Base-by-base conservation (phyloP, 2,888 invertebrate genomes). In the Polydrusus pterygomalis region DNA sequence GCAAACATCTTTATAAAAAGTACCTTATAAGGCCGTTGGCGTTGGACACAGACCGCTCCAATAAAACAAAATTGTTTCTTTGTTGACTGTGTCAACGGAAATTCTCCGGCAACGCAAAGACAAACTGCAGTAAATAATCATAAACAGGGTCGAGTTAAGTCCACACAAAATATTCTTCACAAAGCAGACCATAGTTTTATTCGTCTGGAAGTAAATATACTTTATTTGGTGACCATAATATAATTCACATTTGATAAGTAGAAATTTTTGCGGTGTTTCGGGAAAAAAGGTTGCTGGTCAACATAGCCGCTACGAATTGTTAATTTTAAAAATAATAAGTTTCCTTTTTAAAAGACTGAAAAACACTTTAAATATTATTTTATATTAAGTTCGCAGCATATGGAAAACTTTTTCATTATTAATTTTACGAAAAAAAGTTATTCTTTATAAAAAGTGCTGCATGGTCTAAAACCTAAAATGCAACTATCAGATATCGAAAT, bases 61-160 rank as follows among this genome's bases (percentile, higher is more conserved):
- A 70, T 70, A 70, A 70, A 70, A 63, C 34, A 30, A 70, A 54
- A 54, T 65, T 77, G 77, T 79, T 77, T 79, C 76, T 70, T 78
- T 83, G 83, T 83, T 83, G 81, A 83, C 82, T 76, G 71, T 80
- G 79, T 77, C 78, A 80, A 82, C 83, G 83, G 83, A 83, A 83
- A 83, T 81, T 79, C 79, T 77, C 79, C 73, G 77, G 78, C 78
- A 80, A 80, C 71, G 78, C 45, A 63, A 49, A 38, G 18, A 38
- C 80, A 80, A 80, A 80, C 80, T 79, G 81, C 81, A 80, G 81
- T 83, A 83, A 83, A 83, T 82, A 81, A 81, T 78, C 82, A 83
- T 82, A 82, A 83, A 82, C 78, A 80, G 80, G 78, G 78, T 70
- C 79, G 78, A 75, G 79, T 77, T 79, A 78, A 77, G 69, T 43